These are phyloP conservation scores for Procambarus clarkii DNA, from an alignment of 1,140 invertebrate genomes.

Conservation along the genomic window DNA sequence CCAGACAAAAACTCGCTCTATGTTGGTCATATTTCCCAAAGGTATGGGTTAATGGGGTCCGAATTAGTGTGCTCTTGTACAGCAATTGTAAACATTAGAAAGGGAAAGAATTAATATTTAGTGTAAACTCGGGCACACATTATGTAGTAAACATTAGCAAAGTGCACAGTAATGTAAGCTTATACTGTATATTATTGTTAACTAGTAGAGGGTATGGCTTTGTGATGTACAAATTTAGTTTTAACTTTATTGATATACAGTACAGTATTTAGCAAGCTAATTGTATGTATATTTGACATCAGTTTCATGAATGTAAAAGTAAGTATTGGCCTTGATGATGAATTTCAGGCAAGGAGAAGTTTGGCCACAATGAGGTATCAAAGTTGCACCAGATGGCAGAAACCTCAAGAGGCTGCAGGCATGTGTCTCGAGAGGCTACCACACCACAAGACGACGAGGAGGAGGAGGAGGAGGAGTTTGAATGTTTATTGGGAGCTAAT, in stretches of 20 bases:
- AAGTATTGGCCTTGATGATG: not conserved
- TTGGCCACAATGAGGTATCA: not conserved
- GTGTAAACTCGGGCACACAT: too few species aligned
- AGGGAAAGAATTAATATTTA: too few species aligned
- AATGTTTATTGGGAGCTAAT: slow-evolving; percentile 61
- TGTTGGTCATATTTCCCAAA: too few species aligned
- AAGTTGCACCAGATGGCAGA: not conserved
- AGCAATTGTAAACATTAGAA: too few species aligned
- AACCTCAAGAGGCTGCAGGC: not conserved
- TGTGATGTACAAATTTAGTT: not conserved
- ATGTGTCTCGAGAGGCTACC: not conserved
- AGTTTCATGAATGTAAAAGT: not conserved
- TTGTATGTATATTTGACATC: not conserved
- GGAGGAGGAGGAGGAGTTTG: slow-evolving; percentile 52
- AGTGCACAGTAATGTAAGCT: too few species aligned
- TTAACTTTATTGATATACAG: not conserved
- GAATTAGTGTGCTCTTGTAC: too few species aligned
- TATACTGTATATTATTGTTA: too few species aligned
- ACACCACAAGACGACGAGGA: not conserved
- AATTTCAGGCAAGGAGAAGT: slow-evolving; percentile 1
- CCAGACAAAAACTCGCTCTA: too few species aligned
- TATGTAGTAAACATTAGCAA: too few species aligned
- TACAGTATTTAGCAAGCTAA: not conserved
- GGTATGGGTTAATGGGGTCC: too few species aligned
- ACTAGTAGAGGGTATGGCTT: not conserved